These are phyloP conservation scores for Babylonia areolata DNA, from an alignment of 1,140 invertebrate genomes.

Conservation along the genomic window DNA sequence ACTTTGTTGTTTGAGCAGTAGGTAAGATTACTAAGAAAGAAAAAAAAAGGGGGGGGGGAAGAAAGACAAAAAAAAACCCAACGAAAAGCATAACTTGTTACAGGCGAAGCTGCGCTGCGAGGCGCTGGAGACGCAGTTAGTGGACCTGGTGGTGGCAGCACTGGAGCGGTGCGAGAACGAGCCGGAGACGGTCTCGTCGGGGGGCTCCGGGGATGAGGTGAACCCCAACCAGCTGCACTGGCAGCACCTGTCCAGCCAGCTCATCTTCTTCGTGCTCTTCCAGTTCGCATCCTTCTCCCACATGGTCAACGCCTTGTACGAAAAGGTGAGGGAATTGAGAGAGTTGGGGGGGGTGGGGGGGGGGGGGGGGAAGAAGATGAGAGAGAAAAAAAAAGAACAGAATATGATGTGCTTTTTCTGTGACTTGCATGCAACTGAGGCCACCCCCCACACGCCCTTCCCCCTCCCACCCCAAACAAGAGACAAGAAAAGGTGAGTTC, in stretches of 20 bases:
- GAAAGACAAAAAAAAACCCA: too few species aligned
- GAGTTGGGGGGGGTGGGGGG: neutral
- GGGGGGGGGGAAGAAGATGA: too few species aligned
- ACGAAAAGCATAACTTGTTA: too few species aligned
- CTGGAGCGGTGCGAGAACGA: conserved; percentile 90
- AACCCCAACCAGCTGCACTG: conserved; percentile 88
- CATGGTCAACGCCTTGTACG: conserved; percentile 91
- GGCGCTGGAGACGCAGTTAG: conserved; percentile 93
- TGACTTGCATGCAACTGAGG: too few species aligned
- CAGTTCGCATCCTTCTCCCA: conserved; percentile 95
- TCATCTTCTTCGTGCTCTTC: conserved; percentile 97
- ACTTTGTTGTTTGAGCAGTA: too few species aligned
- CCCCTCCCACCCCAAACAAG: too few species aligned
- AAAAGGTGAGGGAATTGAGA: conserved; percentile 80
- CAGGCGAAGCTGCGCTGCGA: conserved; percentile 91
- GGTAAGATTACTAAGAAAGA: too few species aligned
- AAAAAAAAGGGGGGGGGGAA: too few species aligned
- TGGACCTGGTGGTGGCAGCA: conserved; percentile 92
- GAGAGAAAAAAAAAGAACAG: too few species aligned
- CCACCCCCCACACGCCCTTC: too few species aligned
- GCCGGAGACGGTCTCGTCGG: conserved; percentile 44
- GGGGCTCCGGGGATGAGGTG: conserved; percentile 79
- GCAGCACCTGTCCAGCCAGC: conserved; percentile 94
- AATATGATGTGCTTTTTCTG: too few species aligned
- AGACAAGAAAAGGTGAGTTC: too few species aligned